Evolutionary conservation across 37 sponge, comb jelly and placozoan genomes (phyloP), one percentile per base, ranked within the genome.

Genomic region (Petrosia ficiformis): DNA sequence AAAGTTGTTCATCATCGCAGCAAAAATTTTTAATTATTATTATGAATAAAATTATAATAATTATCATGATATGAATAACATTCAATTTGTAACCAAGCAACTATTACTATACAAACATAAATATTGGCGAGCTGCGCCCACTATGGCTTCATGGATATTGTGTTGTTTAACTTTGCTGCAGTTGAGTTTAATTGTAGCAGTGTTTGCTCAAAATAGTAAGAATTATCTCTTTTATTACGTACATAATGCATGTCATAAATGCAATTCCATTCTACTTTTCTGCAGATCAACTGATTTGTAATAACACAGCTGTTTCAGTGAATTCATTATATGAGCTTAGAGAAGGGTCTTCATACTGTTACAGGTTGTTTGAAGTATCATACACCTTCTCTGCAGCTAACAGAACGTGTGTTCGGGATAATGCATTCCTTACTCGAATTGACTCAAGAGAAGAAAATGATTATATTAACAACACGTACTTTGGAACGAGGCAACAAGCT

Each of bases 371-470:
- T 32, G 31, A 60, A 26, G 54, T 66, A 10, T 16, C 39, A 24
- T 4, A 26, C 11, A 72, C 67, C 66, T 89, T 41, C 58, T 74
- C 44, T 35, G 42, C 44, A 3, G 84, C 84, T 19, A 82, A 77
- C 40, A 48, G 71, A 0, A 58, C 73, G 29, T 89, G 89, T 52
- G 67, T 61, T 36, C 28, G 77, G 39, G 57, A 74, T 28, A 78
- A 79, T 16, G 83, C 59, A 4, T 28, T 19, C n/a, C 65, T 89
- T 37, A 41, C 79, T 11, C 52, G 30, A 44, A 83, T 89, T 14
- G 41, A 67, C 39, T 71, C 67, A 6, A n/a, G 39, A 3, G 36
- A 8, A 11, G 89, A 89, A 59, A 35, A 89, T 66, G 59, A 43
- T 14, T 83, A 73, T 54, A 31, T 89, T 26, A 24, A n/a, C 14